phyloP scores from a whole-genome alignment of 2,113 vertebrate genomes.

The Scomber japonicus region DNA sequence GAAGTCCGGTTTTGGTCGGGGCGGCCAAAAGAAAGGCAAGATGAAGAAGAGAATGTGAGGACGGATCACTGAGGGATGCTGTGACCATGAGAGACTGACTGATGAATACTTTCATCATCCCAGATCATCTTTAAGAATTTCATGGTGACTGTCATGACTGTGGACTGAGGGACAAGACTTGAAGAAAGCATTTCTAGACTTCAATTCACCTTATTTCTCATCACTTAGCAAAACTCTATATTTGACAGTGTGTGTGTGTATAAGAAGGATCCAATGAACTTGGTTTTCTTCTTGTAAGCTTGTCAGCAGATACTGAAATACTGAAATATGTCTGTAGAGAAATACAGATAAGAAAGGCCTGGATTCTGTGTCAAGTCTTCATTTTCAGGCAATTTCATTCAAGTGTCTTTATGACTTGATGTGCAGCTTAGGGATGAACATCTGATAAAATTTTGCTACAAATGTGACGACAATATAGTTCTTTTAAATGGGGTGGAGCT shows the following conservation, averaged over 20 bases:
- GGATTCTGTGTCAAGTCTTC: slow-evolving; percentile 8
- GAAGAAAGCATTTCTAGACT: slow-evolving; percentile 6
- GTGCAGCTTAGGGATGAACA: too few relatives aligned
- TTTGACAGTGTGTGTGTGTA: slow-evolving; percentile 8
- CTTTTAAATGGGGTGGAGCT: not conserved
- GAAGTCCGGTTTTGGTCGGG: slow-evolving; percentile 90
- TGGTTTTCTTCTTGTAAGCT: not conserved
- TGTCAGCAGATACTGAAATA: slow-evolving; percentile 14
- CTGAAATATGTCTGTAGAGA: slow-evolving; percentile 6
- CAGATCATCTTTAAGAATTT: not conserved
- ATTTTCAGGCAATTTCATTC: slow-evolving; percentile 12
- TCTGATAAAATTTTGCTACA: not conserved
- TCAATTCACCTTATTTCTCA: not conserved
- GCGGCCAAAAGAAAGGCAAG: slow-evolving; percentile 89
- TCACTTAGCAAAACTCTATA: not conserved
- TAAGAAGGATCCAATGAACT: not conserved
- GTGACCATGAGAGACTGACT: too few relatives aligned
- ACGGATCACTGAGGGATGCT: not conserved
- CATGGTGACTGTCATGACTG: not conserved
- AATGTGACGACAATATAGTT: not conserved
- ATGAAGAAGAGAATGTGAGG: slow-evolving; percentile 90
- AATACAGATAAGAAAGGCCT: slow-evolving; percentile 35
- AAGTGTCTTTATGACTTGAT: not conserved
- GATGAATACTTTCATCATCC: too few relatives aligned
- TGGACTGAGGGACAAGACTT: slow-evolving; percentile 16